These are phyloP conservation scores for Crocodylus rhombifer DNA, from an alignment of 2,797 vertebrate species.

Conservation along the genomic window DNA sequence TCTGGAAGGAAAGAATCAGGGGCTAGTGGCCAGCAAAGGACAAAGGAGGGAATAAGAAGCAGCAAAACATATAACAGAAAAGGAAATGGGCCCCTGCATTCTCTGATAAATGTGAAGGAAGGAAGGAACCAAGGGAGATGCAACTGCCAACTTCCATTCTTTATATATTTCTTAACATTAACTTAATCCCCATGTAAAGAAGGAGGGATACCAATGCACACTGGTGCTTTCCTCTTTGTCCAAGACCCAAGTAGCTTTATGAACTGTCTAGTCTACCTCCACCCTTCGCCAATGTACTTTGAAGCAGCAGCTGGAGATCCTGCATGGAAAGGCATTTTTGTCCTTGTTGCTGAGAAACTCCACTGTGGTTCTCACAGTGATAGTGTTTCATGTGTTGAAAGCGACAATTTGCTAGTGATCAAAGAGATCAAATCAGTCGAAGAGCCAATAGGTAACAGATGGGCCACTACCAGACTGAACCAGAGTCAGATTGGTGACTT, in stretches of 20 bases:
- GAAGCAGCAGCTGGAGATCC: neutral
- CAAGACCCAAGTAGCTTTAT: fast-evolving
- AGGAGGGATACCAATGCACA: neutral
- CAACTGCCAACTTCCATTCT: slow-evolving; percentile 41
- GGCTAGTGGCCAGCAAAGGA: slow-evolving; percentile 41
- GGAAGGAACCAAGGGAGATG: slow-evolving; percentile 34
- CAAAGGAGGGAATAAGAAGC: neutral
- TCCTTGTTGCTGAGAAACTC: neutral
- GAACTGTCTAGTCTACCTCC: neutral
- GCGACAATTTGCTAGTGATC: neutral
- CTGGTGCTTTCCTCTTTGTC: neutral
- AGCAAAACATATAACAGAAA: slow-evolving; percentile 1
- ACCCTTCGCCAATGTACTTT: neutral
- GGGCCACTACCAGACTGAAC: neutral
- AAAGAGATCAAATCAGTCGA: neutral
- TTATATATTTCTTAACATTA: neutral
- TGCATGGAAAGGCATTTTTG: neutral
- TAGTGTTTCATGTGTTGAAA: fast-evolving
- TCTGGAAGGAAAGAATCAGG: neutral
- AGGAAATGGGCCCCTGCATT: slow-evolving; percentile 47
- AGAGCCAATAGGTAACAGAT: neutral
- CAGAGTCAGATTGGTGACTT: neutral
- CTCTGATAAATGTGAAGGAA: neutral
- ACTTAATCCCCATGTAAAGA: neutral
- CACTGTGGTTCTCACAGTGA: neutral